Percentiles rank a stretch among this genome's conserved stretches.
These are phyloP conservation scores for Rissa tridactyla DNA, from an alignment of 2,113 vertebrate species.

Conservation along the genomic window DNA sequence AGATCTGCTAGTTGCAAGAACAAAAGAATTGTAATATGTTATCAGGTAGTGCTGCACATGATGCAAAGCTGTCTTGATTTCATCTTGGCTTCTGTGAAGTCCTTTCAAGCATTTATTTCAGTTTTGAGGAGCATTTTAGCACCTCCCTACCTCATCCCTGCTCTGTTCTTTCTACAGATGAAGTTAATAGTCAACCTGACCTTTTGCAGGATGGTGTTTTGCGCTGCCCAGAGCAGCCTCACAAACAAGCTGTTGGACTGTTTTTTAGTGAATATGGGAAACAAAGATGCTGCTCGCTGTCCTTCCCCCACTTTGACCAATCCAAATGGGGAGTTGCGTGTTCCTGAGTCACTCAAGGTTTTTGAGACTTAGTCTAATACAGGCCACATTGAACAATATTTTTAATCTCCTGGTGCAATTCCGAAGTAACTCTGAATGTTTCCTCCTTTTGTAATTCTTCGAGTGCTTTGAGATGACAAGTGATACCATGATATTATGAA, in stretches of 20 bases:
- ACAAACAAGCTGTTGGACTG: not conserved
- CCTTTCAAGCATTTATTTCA: not conserved
- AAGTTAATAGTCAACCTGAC: not conserved
- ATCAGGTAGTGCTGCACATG: not conserved
- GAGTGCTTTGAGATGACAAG: not conserved
- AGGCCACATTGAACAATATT: not conserved
- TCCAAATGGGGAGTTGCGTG: not conserved
- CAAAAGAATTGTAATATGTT: not conserved
- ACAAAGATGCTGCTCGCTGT: not conserved
- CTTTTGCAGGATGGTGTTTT: not conserved
- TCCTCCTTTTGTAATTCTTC: not conserved
- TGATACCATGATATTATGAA: not conserved
- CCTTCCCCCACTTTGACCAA: not conserved
- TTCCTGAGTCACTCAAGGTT: not conserved
- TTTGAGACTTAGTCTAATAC: not conserved
- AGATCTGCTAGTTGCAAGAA: not conserved
- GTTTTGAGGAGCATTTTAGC: not conserved
- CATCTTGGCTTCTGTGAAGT: not conserved
- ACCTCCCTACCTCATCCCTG: not conserved
- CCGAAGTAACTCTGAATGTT: not conserved
- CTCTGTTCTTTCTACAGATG: not conserved
- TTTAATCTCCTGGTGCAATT: not conserved
- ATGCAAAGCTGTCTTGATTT: not conserved
- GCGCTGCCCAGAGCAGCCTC: not conserved
- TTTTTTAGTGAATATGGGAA: not conserved